phyloP scores from a whole-genome alignment of 2,797 vertebrate species.

The Scarus forsteni region DNA sequence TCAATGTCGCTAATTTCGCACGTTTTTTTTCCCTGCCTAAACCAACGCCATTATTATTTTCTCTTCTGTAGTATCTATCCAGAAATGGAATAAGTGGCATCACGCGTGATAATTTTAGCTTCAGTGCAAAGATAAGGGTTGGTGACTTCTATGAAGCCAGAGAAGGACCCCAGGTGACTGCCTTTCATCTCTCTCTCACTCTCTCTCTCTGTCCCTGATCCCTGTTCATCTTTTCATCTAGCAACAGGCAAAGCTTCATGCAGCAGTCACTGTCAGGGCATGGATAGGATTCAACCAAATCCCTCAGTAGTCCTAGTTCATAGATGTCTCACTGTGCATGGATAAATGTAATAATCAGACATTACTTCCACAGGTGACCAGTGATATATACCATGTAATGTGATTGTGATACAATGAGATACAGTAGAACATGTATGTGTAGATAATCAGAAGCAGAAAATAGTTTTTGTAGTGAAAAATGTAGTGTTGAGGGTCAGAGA shows the following conservation, averaged over 20 bases:
- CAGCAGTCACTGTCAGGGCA: conserved; percentile 78
- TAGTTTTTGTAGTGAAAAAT: conserved; percentile 11
- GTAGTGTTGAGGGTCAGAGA: conserved; percentile 45
- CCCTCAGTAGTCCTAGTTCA: conserved; percentile 69
- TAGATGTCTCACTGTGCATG: conserved; percentile 78
- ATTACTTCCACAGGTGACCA: conserved; percentile 86
- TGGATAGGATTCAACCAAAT: conserved; percentile 70
- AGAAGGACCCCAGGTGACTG: conserved; percentile 99
- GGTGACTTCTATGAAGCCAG: conserved; percentile 99
- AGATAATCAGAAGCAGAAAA: conserved; percentile 29
- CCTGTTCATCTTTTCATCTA: conserved; percentile 82
- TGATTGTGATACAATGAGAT: conserved; percentile 56
- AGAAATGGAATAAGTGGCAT: conserved; percentile 99
- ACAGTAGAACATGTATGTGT: conserved; percentile 16
- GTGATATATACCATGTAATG: conserved; percentile 64
- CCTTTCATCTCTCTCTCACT: conserved; percentile 85
- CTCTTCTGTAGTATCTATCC: conserved; percentile 99
- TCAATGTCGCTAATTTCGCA: conserved; percentile 78
- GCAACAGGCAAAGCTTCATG: conserved; percentile 72
- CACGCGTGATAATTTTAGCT: conserved; percentile 99
- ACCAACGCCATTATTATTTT: conserved; percentile 88
- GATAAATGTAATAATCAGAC: conserved; percentile 82
- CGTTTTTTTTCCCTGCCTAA: conserved; percentile 78
- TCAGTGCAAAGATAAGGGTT: conserved; percentile 99
- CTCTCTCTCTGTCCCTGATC: conserved; percentile 68